Evolutionary conservation across 2,888 invertebrate genomes (phyloP).

Genomic region (Polydrusus pterygomalis): DNA sequence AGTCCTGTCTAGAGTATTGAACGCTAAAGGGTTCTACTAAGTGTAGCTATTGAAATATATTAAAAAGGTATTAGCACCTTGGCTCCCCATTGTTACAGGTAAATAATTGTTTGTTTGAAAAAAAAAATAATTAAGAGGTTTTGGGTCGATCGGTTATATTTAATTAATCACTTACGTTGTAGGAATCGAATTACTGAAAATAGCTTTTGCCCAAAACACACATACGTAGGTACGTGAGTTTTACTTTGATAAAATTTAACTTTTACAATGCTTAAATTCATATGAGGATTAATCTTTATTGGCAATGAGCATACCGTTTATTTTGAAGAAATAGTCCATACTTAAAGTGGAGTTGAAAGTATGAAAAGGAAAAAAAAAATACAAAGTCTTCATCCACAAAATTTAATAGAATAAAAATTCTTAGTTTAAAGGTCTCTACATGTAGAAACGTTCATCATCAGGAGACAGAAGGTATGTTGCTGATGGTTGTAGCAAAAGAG

Average conservation of each 20-base stretch:
- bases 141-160: constrained; percentile 8
- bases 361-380: no score
- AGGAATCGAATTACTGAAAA: background rate
- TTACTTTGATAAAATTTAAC: background rate
- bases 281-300: no score
- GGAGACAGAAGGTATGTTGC: no score
- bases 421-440: no score
- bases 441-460: no score
- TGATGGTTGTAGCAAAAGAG: no score
- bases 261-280: no score
- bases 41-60: constrained; percentile 16
- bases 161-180: background rate
- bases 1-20: constrained; percentile 9
- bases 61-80: constrained; percentile 40
- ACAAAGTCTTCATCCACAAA: no score
- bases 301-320: no score
- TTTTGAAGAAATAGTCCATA: no score
- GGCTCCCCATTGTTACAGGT: constrained; percentile 33
- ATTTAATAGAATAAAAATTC: no score
- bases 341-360: no score
- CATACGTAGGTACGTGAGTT: background rate
- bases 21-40: constrained; percentile 14
- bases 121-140: constrained; percentile 22
- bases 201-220: background rate
- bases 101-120: constrained; percentile 5